Evolutionary conservation across 2,888 invertebrate species (phyloP), one percentile per base, ranked within the genome.

Genomic region (Cactoblastis cactorum): DNA sequence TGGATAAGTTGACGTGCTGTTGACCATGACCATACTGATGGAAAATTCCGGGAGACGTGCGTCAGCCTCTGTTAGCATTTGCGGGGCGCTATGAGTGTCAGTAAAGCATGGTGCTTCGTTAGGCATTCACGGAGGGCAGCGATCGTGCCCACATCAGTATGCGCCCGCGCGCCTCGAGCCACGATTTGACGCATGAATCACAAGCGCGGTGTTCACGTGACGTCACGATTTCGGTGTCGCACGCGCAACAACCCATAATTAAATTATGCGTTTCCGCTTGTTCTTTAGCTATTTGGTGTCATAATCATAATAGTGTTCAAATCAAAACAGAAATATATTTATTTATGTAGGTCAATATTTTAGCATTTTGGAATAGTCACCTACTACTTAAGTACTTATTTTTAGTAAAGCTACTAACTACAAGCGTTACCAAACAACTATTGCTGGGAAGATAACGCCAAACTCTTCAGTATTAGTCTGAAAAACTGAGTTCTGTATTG

Each of bases 101-200:
- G 72, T 74, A 65, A 76, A 73, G 68, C 74, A 74, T 68, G 66
- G 66, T 56, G 58, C 64, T 72, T 78, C 71, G 75, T 81, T 80
- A 77, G 62, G 70, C 66, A 80, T 83, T 76, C 81, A 69, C 67
- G 59, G 68, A 71, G 74, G 75, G 68, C 68, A 65, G 61, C 47
- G 70, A 67, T 67, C 69, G 72, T 73, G 77, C 68, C 55, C 65
- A 60, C 79, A 86, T 87, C 78, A 80, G 72, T 82, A 87, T 86
- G 46, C 43, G 43, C 43, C 43, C 43, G 43, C 43, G 43, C 43
- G 17, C 43, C 43, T 43, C 68, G 72, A 68, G 71, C 72, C 82
- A 78, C 76, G 80, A 73, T 79, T 81, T 79, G 80, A 83, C 79
- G 80, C 75, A 76, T 86, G 83, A 85, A 78, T 86, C 86, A 86